Evolutionary conservation across 2,888 invertebrate genomes (phyloP).

Genomic region (Cataglyphis livida): DNA sequence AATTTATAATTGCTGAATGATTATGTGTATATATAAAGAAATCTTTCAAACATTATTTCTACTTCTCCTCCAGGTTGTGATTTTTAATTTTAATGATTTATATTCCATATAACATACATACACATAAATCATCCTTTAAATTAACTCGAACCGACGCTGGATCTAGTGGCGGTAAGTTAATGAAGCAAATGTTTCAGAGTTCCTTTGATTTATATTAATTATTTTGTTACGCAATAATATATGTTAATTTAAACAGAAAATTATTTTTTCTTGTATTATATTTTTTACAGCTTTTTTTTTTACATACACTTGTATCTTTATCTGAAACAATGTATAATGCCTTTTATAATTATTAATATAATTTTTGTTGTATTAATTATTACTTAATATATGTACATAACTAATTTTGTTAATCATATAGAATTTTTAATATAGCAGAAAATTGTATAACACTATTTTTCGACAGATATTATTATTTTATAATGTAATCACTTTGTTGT

Average conservation of each 20-base stretch:
- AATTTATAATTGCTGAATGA: background rate
- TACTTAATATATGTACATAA: background rate
- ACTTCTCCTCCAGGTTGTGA: background rate
- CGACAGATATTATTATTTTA: background rate
- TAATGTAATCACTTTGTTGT: background rate
- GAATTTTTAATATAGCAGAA: background rate
- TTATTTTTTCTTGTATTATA: background rate
- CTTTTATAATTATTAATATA: background rate
- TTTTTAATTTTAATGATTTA: background rate
- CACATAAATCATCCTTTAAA: background rate
- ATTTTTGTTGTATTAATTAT: background rate
- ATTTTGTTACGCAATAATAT: conserved; percentile 10
- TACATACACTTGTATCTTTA: background rate
- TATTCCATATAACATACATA: background rate
- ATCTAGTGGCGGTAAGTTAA: background rate
- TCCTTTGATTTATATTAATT: background rate
- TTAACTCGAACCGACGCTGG: background rate
- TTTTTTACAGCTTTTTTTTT: background rate
- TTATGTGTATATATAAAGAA: background rate
- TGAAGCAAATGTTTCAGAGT: background rate
- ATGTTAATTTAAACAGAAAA: background rate
- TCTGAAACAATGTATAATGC: background rate
- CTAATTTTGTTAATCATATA: background rate
- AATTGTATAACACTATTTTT: background rate
- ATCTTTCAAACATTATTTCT: background rate